Base-by-base conservation (phyloP, 2,888 invertebrate genomes). In the Spicauda simplicius region DNA sequence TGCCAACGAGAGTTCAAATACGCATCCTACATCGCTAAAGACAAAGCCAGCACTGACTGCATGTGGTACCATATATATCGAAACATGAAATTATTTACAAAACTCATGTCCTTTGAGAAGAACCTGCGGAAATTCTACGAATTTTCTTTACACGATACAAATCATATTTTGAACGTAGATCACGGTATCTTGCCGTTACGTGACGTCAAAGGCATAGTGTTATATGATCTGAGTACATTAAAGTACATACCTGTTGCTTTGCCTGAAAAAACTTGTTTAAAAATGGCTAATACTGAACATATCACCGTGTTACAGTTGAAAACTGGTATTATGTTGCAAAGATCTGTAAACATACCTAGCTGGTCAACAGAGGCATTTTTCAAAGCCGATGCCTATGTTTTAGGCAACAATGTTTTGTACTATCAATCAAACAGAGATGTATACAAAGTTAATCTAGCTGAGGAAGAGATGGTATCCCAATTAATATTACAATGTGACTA, bases 1-100 rank as follows among this genome's bases (percentile, higher is more conserved):
- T 88, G 90, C 71, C 64, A 56, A 50, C 83, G 74, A 10, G 90
- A 90, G 48, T 85, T 75, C 60, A 81, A 76, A 71, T 77, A 81
- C 70, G 75, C 88, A 1, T 87, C 90, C 0, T 76, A 76, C 73
- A 83, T 90, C 16, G 90, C 90, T 2, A 89, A 83, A 75, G 80
- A 73, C n/a, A 90, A 87, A 71, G 76, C 81, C 8, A 85, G 86
- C 0, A 80, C 75, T 8, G 81, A 85, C 37, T 80, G 83, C 25
- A 76, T 72, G 48, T 91, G 90, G 90, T 85, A 85, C 64, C 79
- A 89, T 64, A 80, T 91, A 2, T 91, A 87, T 70, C 88, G 25
- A 5, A 25, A 25, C 71, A 71, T 91, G 5, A 78, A 74, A 69
- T 77, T 77, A 73, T 91, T 14, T 41, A 14, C 77, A 0, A 77